Evolutionary conservation across 2,888 invertebrate species (phyloP), one percentile per base, ranked within the genome.

Genomic region (Lamellibrachia columna): DNA sequence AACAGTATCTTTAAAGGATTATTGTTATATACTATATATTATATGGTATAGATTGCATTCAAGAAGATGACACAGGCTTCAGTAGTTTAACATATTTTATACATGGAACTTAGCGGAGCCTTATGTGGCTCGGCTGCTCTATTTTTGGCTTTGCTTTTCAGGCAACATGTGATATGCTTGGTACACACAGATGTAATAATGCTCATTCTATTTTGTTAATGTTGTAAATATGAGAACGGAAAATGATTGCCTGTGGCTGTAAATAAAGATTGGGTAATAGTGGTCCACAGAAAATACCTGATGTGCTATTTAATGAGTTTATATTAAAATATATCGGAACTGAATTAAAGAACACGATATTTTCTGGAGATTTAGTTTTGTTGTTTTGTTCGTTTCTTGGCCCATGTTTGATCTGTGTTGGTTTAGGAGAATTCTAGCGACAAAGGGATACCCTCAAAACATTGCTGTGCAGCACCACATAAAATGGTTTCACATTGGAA

Each of bases 221-320:
- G 15, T 22, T 75, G 75, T 75, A 75, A 75, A 75, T 75, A 75
- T n/a, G n/a, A 75, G 75, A 4, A 75, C 4, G 55, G 9, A 55
- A 55, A 55, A 22, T 75, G 22, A 75, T 4, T 75, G 75, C n/a
- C 75, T 75, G 75, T 75, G n/a, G 75, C 22, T 15, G 75, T 75
- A 75, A n/a, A 75, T 75, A 75, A 75, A 55, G 15, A 75, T 22
- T 75, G 75, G 75, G 75, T 75, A n/a, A 75, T 75, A 75, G 75
- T 22, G 75, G 75, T 75, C 75, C 22, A 75, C 22, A 6, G 75
- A 75, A n/a, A 75, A 75, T 75, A 75, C 75, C 15, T 75, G 3
- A 75, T 75, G 75, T 75, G 75, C 75, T 75, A 75, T 75, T 75
- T 75, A 75, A 75, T 75, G 75, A 75, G 75, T 75, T n/a, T 75